These are phyloP conservation scores for Carassius carassius DNA, from an alignment of 2,113 vertebrate species.

Conservation along the genomic window DNA sequence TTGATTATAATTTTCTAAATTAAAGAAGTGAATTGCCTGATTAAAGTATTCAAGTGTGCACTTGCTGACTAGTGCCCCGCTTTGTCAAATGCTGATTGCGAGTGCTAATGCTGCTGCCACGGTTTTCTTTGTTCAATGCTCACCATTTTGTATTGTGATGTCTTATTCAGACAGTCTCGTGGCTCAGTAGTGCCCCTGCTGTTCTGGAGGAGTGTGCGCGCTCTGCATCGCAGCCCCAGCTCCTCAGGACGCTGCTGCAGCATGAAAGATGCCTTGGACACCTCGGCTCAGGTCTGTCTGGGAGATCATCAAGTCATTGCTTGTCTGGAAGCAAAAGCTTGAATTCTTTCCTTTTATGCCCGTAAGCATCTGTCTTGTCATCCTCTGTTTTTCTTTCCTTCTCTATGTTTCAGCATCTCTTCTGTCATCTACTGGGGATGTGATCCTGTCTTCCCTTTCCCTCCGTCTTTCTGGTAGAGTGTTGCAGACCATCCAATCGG, in stretches of 20 bases:
- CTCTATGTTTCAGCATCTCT: conserved; percentile 63
- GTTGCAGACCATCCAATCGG: conserved; percentile 45
- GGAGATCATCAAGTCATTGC: neutral
- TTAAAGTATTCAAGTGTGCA: neutral
- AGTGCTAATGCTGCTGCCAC: neutral
- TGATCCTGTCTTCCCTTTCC: conserved; percentile 72
- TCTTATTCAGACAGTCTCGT: conserved; percentile 71
- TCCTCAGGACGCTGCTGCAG: conserved; percentile 69
- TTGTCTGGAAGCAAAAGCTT: neutral
- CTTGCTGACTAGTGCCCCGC: neutral
- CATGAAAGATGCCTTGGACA: conserved; percentile 74
- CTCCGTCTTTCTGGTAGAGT: conserved; percentile 70
- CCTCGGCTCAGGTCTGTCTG: conserved; percentile 65
- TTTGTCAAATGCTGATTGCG: neutral
- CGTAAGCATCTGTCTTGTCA: neutral
- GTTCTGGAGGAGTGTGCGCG: conserved; percentile 73
- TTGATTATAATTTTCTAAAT: neutral
- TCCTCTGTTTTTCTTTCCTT: neutral
- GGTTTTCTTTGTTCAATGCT: neutral
- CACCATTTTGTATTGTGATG: neutral
- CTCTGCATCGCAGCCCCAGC: conserved; percentile 71
- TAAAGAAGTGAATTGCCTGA: neutral
- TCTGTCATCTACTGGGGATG: conserved; percentile 70
- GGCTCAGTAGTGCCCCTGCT: conserved; percentile 69
- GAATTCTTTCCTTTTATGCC: neutral